These are phyloP conservation scores for Heliconius congener DNA, from an alignment of 1,140 invertebrate genomes.

Conservation along the genomic window DNA sequence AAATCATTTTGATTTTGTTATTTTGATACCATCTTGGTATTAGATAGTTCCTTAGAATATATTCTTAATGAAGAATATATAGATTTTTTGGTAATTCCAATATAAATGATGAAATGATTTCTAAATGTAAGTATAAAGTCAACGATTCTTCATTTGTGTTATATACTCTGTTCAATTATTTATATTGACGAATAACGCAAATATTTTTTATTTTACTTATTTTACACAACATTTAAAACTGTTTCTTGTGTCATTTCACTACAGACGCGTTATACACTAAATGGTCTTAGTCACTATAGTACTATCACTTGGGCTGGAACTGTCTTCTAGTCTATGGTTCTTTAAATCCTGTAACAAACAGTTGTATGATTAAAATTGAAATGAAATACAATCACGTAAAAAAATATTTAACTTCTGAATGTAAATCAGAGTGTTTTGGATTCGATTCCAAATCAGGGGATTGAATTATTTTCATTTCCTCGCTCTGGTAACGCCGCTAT, in stretches of 20 bases:
- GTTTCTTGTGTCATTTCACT: conserved; percentile 51
- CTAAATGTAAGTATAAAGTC: too few species aligned
- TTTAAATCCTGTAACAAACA: conserved; percentile 69
- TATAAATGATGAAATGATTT: neutral
- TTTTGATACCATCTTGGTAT: too few species aligned
- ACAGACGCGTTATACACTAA: conserved; percentile 75
- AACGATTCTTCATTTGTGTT: too few species aligned
- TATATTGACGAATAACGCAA: neutral
- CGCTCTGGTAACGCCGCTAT: too few species aligned
- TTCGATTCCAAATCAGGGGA: too few species aligned
- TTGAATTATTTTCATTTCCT: too few species aligned
- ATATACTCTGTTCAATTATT: neutral
- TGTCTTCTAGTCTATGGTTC: conserved; percentile 63
- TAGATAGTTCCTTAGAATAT: neutral
- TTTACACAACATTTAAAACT: conserved; percentile 20
- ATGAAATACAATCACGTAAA: neutral
- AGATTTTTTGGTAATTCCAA: neutral
- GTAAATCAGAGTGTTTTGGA: too few species aligned
- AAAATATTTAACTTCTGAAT: too few species aligned
- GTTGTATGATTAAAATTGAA: neutral
- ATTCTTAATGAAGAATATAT: neutral
- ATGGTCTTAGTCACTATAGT: conserved; percentile 76
- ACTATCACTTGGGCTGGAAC: conserved; percentile 72
- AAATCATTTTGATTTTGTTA: too few species aligned
- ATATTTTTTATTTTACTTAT: neutral